These are phyloP conservation scores for Narcine bancroftii DNA, from an alignment of 2,113 vertebrate species.

Conservation along the genomic window DNA sequence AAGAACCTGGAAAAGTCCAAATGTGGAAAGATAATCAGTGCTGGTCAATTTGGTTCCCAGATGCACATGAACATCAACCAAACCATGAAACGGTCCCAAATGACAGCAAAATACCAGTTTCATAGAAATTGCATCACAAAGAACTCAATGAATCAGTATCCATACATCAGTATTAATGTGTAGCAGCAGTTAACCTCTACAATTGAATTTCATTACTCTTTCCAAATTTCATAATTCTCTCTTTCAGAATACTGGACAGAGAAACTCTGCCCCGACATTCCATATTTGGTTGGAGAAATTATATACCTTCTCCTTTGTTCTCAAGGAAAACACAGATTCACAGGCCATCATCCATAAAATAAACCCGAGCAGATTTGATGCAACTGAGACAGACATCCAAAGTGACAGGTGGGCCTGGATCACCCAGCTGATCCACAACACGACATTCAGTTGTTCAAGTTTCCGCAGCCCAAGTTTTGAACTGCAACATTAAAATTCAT, in stretches of 20 bases:
- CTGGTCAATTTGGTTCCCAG: neutral
- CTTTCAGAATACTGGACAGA: neutral
- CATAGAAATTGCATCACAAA: too few species aligned
- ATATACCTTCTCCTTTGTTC: neutral
- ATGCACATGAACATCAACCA: neutral
- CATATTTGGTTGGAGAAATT: neutral
- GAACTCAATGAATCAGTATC: too few species aligned
- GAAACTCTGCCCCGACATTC: neutral
- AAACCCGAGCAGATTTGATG: neutral
- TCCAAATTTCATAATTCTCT: neutral
- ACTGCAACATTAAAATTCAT: too few species aligned
- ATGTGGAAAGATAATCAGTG: neutral
- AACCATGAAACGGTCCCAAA: too few species aligned
- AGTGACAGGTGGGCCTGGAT: too few species aligned
- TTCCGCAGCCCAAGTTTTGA: too few species aligned
- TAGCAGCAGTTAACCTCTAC: neutral
- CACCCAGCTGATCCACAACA: too few species aligned
- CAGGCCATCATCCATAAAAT: neutral
- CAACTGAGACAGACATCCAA: too few species aligned
- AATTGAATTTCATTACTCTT: neutral
- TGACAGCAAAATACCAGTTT: too few species aligned
- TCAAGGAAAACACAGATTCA: neutral
- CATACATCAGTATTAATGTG: neutral
- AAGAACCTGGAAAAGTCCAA: neutral
- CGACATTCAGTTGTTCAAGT: too few species aligned